These are phyloP conservation scores for Oncorhynchus mykiss DNA, from an alignment of 2,113 vertebrate genomes.

Conservation along the genomic window DNA sequence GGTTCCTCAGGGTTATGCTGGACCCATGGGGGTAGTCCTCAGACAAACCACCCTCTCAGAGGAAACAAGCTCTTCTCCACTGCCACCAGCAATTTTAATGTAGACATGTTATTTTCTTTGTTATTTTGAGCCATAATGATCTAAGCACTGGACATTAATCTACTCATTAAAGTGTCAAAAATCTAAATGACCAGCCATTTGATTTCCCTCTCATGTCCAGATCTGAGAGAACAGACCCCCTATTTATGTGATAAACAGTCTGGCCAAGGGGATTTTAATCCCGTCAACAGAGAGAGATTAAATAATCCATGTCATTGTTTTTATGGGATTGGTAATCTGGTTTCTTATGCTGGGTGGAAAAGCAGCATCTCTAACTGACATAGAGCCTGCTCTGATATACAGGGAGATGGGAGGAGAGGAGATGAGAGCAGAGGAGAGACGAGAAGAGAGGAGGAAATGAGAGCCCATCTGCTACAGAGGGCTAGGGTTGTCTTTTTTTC, in stretches of 20 bases:
- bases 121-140: conserved; percentile 63
- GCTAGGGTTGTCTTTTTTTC: conserved; percentile 60
- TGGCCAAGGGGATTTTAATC: conserved; percentile 62
- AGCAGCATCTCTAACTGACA: conserved; percentile 31
- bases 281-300: conserved; percentile 69
- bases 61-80: neutral
- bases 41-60: conserved; percentile 26
- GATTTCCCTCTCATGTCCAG: conserved; percentile 63
- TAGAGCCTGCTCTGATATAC: conserved; percentile 39
- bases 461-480: conserved; percentile 67
- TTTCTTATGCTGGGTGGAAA: conserved; percentile 62
- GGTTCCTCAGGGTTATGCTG: conserved; percentile 10
- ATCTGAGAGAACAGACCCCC: conserved; percentile 58
- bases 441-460: neutral
- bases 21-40: neutral
- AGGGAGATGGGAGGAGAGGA: conserved; percentile 14
- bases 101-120: neutral
- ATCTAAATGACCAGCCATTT: conserved; percentile 55
- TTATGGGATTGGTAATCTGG: conserved; percentile 72
- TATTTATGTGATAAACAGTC: conserved; percentile 73
- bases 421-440: neutral
- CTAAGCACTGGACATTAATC: conserved; percentile 68
- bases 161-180: conserved; percentile 61
- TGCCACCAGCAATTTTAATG: conserved; percentile 8
- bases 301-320: conserved; percentile 42